Evolutionary conservation across 2,113 vertebrate species (phyloP).

Genomic region (Bambusicola thoracicus): DNA sequence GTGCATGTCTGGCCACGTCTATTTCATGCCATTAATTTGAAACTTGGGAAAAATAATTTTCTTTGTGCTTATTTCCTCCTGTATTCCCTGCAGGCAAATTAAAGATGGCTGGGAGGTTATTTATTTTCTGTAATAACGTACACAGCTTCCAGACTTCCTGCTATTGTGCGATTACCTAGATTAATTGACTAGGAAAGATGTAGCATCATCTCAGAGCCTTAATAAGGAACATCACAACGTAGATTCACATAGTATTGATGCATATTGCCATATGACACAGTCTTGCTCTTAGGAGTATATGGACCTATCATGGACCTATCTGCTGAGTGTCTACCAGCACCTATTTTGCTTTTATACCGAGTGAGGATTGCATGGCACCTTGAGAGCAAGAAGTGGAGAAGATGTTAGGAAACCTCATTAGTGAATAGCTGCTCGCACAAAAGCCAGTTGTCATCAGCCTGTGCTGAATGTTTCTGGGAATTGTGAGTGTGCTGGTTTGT

Average conservation of each 20-base stretch:
- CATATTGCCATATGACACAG: not conserved
- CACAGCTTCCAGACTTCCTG: constrained; percentile 61
- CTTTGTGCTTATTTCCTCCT: constrained; percentile 6
- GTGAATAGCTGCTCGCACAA: not conserved
- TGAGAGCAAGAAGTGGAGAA: not conserved
- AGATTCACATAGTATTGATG: not conserved
- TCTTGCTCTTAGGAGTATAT: not conserved
- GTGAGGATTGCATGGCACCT: not conserved
- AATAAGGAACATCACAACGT: constrained; percentile 5
- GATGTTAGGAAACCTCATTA: not conserved
- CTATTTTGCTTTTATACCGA: not conserved
- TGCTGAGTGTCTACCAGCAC: not conserved
- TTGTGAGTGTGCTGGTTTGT: not conserved
- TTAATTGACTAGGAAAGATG: constrained; percentile 62
- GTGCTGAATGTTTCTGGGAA: not conserved
- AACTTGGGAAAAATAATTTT: constrained; percentile 37
- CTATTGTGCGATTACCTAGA: constrained; percentile 54
- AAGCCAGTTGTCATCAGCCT: not conserved
- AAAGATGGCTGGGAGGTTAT: constrained; percentile 53
- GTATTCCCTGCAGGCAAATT: constrained; percentile 33
- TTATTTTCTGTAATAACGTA: constrained; percentile 42
- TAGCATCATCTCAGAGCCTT: constrained; percentile 39
- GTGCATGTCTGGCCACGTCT: not conserved
- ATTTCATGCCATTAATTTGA: constrained; percentile 23
- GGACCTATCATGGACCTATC: not conserved